Evolutionary conservation across 2,888 invertebrate genomes (phyloP).

Genomic region (Aromia moschata): DNA sequence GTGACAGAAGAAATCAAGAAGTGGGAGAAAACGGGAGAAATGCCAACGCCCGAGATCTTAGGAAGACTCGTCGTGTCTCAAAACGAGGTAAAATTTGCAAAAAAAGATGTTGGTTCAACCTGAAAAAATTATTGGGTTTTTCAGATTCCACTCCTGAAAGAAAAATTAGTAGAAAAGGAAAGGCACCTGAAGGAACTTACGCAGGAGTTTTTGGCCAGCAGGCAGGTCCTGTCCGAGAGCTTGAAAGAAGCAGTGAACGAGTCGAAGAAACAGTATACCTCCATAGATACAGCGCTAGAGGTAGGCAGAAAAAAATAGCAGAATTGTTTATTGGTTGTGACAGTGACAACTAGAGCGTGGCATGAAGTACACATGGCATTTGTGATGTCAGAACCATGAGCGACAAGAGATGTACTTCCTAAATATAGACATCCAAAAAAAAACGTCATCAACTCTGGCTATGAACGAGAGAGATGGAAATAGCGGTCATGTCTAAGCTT

Average conservation of each 20-base stretch:
- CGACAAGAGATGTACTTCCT: too few relatives aligned
- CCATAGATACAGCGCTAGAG: slow-evolving; percentile 69
- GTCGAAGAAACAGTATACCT: slow-evolving; percentile 71
- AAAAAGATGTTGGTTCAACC: too few relatives aligned
- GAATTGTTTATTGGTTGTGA: too few relatives aligned
- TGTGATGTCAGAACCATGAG: too few relatives aligned
- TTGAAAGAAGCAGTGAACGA: slow-evolving; percentile 65
- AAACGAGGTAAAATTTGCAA: slow-evolving; percentile 62
- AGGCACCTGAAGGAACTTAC: slow-evolving; percentile 61
- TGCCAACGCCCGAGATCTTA: slow-evolving; percentile 59
- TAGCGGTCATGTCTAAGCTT: too few relatives aligned
- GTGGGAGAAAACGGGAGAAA: slow-evolving; percentile 61
- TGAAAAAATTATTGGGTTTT: too few relatives aligned
- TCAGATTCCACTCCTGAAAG: slow-evolving; percentile 60
- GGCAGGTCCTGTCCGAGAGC: slow-evolving; percentile 62
- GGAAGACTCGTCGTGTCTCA: slow-evolving; percentile 57
- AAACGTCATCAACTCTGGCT: too few relatives aligned
- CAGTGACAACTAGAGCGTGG: too few relatives aligned
- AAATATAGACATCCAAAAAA: too few relatives aligned
- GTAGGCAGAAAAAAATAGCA: too few relatives aligned
- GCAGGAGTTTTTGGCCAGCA: slow-evolving; percentile 60
- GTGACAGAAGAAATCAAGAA: slow-evolving; percentile 57
- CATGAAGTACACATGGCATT: too few relatives aligned
- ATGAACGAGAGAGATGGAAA: too few relatives aligned
- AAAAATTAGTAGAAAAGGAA: slow-evolving; percentile 61